Percentiles rank a stretch among this genome's conserved stretches.
phyloP scores from a whole-genome alignment of 2,113 vertebrate genomes.

The Pedetes capensis region DNA sequence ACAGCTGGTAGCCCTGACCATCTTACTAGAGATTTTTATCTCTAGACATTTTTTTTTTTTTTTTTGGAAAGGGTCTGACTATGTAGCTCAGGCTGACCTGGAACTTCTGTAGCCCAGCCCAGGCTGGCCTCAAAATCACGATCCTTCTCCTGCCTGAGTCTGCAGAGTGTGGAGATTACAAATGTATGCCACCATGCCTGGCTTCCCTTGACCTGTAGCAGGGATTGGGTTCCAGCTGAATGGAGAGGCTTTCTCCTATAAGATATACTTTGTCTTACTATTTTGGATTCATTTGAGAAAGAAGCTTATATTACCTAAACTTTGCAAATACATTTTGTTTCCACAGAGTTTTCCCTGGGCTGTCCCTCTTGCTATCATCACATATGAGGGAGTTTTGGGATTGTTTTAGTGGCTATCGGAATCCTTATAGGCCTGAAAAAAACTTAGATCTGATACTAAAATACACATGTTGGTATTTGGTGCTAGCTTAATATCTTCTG shows the following conservation, averaged over 20 bases:
- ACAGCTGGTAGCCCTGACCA: not conserved
- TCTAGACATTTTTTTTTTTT: too few species aligned
- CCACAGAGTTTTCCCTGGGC: conserved; percentile 8
- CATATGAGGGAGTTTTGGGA: not conserved
- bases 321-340: not conserved
- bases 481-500: not conserved
- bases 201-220: conserved; percentile 53
- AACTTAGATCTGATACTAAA: not conserved
- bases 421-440: not conserved
- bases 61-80: too few species aligned
- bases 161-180: too few species aligned
- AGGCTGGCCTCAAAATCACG: too few species aligned
- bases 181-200: too few species aligned
- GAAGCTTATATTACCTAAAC: not conserved
- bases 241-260: not conserved
- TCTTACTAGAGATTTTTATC: not conserved
- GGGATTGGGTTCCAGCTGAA: not conserved
- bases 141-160: too few species aligned
- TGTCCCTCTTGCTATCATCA: not conserved
- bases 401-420: not conserved
- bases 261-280: not conserved
- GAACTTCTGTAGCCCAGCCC: too few species aligned
- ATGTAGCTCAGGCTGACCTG: too few species aligned
- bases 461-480: not conserved
- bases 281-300: conserved; percentile 26